phyloP scores from a whole-genome alignment of 2,797 vertebrate species.

The Eutrigla gurnardus region DNA sequence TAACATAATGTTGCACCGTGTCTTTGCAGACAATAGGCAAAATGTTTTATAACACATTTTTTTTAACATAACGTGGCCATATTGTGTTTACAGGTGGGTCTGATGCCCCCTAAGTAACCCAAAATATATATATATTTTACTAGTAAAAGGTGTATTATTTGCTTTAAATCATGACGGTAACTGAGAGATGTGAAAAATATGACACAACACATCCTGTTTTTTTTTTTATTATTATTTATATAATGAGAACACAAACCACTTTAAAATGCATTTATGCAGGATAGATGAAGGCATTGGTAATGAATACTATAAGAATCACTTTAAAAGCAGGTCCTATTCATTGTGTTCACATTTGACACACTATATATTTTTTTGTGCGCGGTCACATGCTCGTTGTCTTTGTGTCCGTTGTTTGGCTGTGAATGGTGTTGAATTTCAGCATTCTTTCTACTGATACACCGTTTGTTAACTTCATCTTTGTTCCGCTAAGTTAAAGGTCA shows the following conservation, averaged over 20 bases:
- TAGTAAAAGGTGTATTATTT: neutral
- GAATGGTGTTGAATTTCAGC: slow-evolving; percentile 50
- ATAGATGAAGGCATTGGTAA: neutral
- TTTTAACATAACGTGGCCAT: neutral
- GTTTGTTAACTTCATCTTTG: slow-evolving; percentile 44
- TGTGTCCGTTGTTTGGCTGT: neutral
- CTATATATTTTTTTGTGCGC: neutral
- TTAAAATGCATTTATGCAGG: neutral
- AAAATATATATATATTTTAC: neutral
- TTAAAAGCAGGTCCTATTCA: neutral
- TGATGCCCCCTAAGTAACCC: neutral
- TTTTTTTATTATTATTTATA: neutral
- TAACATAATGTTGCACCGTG: neutral
- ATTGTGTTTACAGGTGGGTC: neutral
- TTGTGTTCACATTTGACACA: neutral
- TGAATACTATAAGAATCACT: neutral
- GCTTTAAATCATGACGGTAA: neutral
- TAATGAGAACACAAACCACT: neutral
- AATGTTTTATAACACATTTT: neutral
- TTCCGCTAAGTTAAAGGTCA: slow-evolving; percentile 30
- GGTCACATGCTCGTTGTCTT: neutral
- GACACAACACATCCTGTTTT: neutral
- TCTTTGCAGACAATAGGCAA: neutral
- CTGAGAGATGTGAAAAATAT: neutral
- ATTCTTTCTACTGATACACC: slow-evolving; percentile 55